These are phyloP conservation scores for Catocala nupta DNA, from an alignment of 2,888 invertebrate genomes.

Conservation along the genomic window DNA sequence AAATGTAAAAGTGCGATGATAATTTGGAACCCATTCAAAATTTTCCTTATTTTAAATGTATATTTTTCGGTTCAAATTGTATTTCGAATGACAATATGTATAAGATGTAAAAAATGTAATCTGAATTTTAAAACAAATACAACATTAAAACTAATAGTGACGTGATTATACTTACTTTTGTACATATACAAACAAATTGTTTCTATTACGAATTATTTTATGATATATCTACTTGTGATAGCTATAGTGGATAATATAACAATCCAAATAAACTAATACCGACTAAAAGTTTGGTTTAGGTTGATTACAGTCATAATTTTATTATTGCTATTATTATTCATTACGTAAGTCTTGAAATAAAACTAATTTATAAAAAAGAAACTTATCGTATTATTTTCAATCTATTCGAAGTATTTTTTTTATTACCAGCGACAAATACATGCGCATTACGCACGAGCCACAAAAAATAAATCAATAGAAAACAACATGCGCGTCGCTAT, in stretches of 20 bases:
- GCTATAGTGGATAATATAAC: conserved; percentile 69
- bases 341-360: conserved; percentile 85
- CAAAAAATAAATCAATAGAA: conserved; percentile 74
- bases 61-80: conserved; percentile 16
- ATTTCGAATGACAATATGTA: conserved; percentile 20
- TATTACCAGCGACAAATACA: conserved; percentile 44
- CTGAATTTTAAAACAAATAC: conserved; percentile 22
- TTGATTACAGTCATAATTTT: conserved; percentile 84
- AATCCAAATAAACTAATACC: conserved; percentile 86
- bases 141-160: conserved; percentile 28
- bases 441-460: conserved; percentile 65
- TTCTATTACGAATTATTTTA: conserved; percentile 61
- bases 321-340: conserved; percentile 70
- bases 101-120: conserved; percentile 21
- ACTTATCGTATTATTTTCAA: conserved; percentile 33
- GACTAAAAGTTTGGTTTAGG: conserved; percentile 85
- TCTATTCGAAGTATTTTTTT: conserved; percentile 22
- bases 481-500: conserved; percentile 71
- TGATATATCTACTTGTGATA: conserved; percentile 78
- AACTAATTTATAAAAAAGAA: conserved; percentile 81
- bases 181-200: conserved; percentile 59
- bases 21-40: too few relatives aligned
- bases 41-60: too few relatives aligned
- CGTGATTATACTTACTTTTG: conserved; percentile 61
- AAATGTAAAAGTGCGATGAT: too few relatives aligned